Conservation (phyloP, 2,113 vertebrate genomes). For the Ivindomyrus marchei region DNA sequence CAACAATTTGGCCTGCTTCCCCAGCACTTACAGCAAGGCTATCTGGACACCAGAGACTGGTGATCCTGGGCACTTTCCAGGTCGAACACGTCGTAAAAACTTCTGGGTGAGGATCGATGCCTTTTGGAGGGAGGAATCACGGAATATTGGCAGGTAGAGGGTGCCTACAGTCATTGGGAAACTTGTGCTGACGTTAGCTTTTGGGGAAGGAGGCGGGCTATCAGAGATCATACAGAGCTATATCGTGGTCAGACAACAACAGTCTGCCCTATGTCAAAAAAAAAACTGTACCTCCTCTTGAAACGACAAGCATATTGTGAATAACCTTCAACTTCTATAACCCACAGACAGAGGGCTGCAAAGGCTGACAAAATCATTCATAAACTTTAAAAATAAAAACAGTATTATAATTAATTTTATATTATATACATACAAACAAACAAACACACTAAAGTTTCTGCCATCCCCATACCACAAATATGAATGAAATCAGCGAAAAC, state of each 20-base stretch:
- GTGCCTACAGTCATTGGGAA: slow-evolving; percentile 48
- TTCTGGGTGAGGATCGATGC: slow-evolving; percentile 47
- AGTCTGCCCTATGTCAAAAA: not conserved
- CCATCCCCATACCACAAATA: not conserved
- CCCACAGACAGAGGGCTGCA: not conserved
- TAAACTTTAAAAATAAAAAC: not conserved
- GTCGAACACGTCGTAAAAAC: slow-evolving; percentile 54
- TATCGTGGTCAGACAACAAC: not conserved
- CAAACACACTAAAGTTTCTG: not conserved
- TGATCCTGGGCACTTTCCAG: slow-evolving; percentile 33
- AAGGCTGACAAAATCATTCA: not conserved
- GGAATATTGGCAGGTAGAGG: slow-evolving; percentile 34
- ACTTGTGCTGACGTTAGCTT: slow-evolving; percentile 60
- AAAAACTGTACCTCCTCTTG: not conserved
- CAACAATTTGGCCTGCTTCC: slow-evolving; percentile 45
- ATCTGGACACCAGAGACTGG: slow-evolving; percentile 50
- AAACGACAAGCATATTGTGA: not conserved
- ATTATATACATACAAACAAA: not conserved
- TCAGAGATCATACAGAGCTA: not conserved
- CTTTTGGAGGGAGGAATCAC: slow-evolving; percentile 38
- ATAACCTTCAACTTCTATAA: not conserved
- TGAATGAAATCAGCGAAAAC: not conserved
- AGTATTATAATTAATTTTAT: not conserved
- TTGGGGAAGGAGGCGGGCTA: not conserved
- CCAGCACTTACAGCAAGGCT: slow-evolving; percentile 47